phyloP scores from a whole-genome alignment of 2,888 invertebrate genomes.

The Mythimna impura region DNA sequence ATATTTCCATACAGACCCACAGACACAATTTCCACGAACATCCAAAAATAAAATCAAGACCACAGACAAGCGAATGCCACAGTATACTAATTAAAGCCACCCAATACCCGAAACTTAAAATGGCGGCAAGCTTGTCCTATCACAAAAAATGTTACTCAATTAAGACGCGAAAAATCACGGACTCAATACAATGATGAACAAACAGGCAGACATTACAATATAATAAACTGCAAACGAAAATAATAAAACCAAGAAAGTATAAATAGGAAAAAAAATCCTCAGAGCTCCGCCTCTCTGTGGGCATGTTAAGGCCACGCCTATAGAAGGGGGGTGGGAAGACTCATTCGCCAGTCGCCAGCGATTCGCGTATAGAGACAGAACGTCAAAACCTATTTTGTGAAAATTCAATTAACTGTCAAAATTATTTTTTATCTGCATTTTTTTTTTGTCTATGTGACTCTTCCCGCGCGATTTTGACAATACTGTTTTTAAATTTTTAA shows the following conservation, averaged over 20 bases:
- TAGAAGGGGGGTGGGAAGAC: constrained; percentile 72
- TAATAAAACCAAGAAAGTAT: constrained; percentile 80
- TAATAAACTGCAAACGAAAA: constrained; percentile 83
- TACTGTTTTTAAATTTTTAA: constrained; percentile 42
- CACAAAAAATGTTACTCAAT: constrained; percentile 72
- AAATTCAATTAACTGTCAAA: constrained; percentile 65
- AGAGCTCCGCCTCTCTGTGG: constrained; percentile 75
- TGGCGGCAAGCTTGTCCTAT: constrained; percentile 61
- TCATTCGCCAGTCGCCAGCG: constrained; percentile 83
- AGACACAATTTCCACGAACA: constrained; percentile 43
- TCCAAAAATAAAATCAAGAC: constrained; percentile 41
- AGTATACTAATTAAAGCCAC: constrained; percentile 58
- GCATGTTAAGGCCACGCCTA: constrained; percentile 77
- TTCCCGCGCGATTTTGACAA: constrained; percentile 62
- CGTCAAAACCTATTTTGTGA: constrained; percentile 66
- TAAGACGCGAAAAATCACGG: constrained; percentile 76
- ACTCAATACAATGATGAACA: constrained; percentile 77
- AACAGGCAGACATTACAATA: constrained; percentile 85
- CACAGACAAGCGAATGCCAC: constrained; percentile 44
- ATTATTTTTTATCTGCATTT: constrained; percentile 52
- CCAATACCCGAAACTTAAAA: constrained; percentile 57
- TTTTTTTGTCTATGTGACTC: constrained; percentile 33
- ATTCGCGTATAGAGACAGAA: constrained; percentile 83
- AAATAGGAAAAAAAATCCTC: constrained; percentile 76
- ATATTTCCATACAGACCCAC: constrained; percentile 9